Percentiles rank a stretch among this genome's conserved stretches.
Conservation (phyloP, 2,797 vertebrate genomes). For the Myotis pilosus region DNA sequence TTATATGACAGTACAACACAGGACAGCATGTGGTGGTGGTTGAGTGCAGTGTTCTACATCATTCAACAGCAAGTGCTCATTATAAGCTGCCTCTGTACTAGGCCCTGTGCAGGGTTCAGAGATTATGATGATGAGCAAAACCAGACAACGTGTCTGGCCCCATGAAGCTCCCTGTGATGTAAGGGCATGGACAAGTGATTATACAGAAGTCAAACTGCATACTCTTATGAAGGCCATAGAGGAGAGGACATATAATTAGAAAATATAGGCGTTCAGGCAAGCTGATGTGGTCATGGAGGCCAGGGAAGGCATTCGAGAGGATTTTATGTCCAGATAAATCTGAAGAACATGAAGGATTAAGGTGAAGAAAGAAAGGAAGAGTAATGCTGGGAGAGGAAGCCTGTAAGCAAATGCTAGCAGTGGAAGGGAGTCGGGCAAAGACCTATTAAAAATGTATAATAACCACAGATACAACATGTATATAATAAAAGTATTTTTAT, state of each 20-base stretch:
- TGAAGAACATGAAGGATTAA: not conserved
- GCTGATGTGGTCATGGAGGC: not conserved
- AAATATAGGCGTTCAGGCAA: not conserved
- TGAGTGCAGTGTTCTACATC: not conserved
- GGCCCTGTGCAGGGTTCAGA: not conserved
- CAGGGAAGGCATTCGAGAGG: not conserved
- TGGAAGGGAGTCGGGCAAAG: not conserved
- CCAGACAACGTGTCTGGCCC: not conserved
- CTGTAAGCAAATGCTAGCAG: not conserved
- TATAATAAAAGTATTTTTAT: not conserved
- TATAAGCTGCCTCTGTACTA: not conserved
- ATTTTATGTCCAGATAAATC: not conserved
- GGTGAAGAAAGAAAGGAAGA: constrained; percentile 9
- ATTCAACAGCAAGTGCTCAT: not conserved
- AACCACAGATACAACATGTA: not conserved
- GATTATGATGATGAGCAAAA: not conserved
- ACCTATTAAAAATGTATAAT: not conserved
- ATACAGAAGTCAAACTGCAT: not conserved
- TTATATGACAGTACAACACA: not conserved
- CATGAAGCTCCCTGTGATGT: not conserved
- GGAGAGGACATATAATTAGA: not conserved
- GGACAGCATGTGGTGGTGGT: not conserved
- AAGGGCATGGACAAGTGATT: not conserved
- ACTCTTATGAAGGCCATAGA: not conserved
- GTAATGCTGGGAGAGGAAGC: not conserved